These are phyloP conservation scores for Hirtodrosophila histrioides DNA, from an alignment of 2,888 invertebrate species.

Conservation along the genomic window DNA sequence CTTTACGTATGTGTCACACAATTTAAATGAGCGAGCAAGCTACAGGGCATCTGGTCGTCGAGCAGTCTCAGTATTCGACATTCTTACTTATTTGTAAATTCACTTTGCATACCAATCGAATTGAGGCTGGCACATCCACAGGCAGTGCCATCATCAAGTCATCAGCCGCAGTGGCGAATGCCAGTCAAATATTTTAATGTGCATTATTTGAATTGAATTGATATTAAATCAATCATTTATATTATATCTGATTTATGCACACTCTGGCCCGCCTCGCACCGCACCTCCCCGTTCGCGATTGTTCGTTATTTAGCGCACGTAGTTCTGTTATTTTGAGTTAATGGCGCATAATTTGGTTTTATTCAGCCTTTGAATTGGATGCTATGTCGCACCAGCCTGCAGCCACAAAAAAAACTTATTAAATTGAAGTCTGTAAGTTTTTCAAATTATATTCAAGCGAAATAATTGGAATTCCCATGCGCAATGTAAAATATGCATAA, in stretches of 20 bases:
- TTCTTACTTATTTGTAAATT: constrained; percentile 33
- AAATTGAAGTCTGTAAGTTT: constrained; percentile 30
- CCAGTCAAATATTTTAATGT: constrained; percentile 56
- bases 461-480: constrained; percentile 33
- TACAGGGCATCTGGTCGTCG: not conserved
- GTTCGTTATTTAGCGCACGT: constrained; percentile 44
- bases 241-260: constrained; percentile 56
- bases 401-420: constrained; percentile 36
- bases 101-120: constrained; percentile 68
- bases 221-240: constrained; percentile 65
- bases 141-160: constrained; percentile 28
- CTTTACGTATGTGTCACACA: too few relatives aligned
- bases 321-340: constrained; percentile 46
- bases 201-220: constrained; percentile 55
- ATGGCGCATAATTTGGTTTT: constrained; percentile 49
- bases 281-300: not conserved
- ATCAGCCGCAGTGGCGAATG: constrained; percentile 26
- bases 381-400: not conserved
- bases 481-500: constrained; percentile 4
- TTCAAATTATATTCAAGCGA: constrained; percentile 1
- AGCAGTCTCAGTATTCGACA: too few relatives aligned
- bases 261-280: not conserved
- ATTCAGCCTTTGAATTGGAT: constrained; percentile 2
- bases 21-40: too few relatives aligned
- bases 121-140: constrained; percentile 17